Evolutionary conservation across 2,113 vertebrate species (phyloP), one percentile per base, ranked within the genome.

Genomic region (Larimichthys crocea): DNA sequence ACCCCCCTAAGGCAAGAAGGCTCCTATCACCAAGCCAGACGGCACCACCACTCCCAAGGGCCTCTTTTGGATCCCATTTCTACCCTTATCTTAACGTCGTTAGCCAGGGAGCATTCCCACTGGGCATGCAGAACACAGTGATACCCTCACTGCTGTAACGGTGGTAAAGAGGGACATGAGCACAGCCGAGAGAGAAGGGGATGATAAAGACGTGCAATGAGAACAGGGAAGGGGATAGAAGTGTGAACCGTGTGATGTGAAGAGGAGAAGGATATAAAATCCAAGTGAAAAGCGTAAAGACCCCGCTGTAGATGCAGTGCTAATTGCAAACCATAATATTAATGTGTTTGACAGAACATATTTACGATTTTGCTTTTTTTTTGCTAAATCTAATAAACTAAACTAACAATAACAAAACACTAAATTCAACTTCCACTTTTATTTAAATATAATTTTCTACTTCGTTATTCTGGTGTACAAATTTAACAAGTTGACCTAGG

Each of bases 71-170:
- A 86, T 85, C 76, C 48, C 73, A 79, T 82, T 88, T 44, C 78
- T 80, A 46, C 20, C n/a, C 72, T 91, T 85, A 83, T 90, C 86
- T 88, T 50, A 70, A 68, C 22, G 62, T 62, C 1, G 57, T 68
- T 69, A 80, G 64, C 80, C 57, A 63, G 68, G 52, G 72, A 83
- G 80, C 52, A 66, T 66, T 83, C 88, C 84, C 84, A 64, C 31
- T 70, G 89, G 86, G 82, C 76, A 76, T 68, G 75, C 55, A 68
- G 82, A 76, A 46, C 42, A 61, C 56, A 52, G 68, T 42, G 52
- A 56, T 52, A 68, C 72, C 61, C 61, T 61, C 48, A 71, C 46
- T 22, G 70, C 53, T 66, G 74, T 63, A 59, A 79, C 1, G 1
- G 31, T 24, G 56, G 50, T 53, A 17, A 62, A 66, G 70, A 62